Base-by-base conservation (phyloP, 2,797 vertebrate species). In the Argyrosomus regius region DNA sequence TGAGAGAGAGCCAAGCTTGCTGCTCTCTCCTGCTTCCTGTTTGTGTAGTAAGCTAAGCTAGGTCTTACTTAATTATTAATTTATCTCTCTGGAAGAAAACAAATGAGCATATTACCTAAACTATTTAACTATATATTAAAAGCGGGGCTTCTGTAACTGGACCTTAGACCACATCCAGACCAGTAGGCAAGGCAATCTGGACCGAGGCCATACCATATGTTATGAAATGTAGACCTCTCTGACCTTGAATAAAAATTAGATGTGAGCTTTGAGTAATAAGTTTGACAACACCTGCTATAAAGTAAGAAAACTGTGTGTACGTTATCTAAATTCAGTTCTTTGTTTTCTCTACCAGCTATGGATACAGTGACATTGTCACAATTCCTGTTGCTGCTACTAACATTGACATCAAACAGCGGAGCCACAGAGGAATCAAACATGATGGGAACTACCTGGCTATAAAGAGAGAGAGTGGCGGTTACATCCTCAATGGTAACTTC, bases 341-440 rank as follows among this genome's bases (percentile, higher is more conserved):
- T 67, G 20, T 72, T 49, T 72, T 81, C 49, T 73, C 46, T 60
- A 7, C 26, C 84, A 99, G 98, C 6, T 98, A 95, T 0, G 98
- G 98, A 78, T 99, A 99, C 94, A 97, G 95, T 0, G 97, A 99
- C 81, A 96, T 99, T 0, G 95, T 99, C 89, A 98, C 97, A 48
- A 97, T 99, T 91, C 98, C 98, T 0, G 93, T 95, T 0, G 97
- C 97, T 0, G 97, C 98, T 16, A 99, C 98, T 5, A 98, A 98
- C 87, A 97, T 99, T 8, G 98, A 99, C 64, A 88, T 99, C 83
- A 99, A 99, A 20, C 98, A 99, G 81, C 96, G 98, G 68, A 99
- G 98, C 88, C 95, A 97, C 87, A 93, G 94, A 0, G 97, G 97
- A 9, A 86, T 98, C 54, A 95, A 95, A 43, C 96, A 98, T 0